Conservation (phyloP, 2,888 invertebrate genomes). For the Meiosimyza decipiens region DNA sequence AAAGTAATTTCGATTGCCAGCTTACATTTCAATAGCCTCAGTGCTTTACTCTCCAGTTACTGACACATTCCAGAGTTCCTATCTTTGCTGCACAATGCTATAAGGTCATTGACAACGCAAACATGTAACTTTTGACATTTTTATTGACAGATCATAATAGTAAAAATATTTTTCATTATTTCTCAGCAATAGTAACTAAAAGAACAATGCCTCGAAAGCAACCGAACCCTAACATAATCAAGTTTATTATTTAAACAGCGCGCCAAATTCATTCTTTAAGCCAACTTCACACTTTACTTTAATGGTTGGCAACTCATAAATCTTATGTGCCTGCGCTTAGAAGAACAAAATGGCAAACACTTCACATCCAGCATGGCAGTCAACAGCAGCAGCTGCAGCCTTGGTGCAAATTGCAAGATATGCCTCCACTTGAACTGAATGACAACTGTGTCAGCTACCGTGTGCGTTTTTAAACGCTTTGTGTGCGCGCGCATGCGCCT, state of each 20-base stretch:
- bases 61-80: too few species aligned
- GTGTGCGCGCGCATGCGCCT: conserved; percentile 29
- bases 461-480: conserved; percentile 41
- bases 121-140: conserved; percentile 55
- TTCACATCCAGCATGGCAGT: conserved; percentile 55
- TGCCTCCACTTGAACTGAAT: conserved; percentile 50
- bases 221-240: not conserved
- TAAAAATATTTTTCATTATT: conserved; percentile 49
- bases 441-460: conserved; percentile 66
- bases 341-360: conserved; percentile 25
- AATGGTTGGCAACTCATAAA: conserved; percentile 42
- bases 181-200: conserved; percentile 18
- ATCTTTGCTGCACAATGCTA: too few species aligned
- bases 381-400: conserved; percentile 49
- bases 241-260: conserved; percentile 31
- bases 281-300: conserved; percentile 45
- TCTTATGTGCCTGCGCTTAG: conserved; percentile 29
- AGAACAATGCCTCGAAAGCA: not conserved
- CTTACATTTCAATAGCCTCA: too few species aligned
- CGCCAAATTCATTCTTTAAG: conserved; percentile 41
- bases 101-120: too few species aligned
- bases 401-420: conserved; percentile 41
- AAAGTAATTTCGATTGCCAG: too few species aligned
- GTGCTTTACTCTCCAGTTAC: too few species aligned
- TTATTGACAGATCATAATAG: conserved; percentile 60